A percentile compares a stretch with the other conserved stretches of the same genome.
Evolutionary conservation across 2,113 vertebrate genomes (phyloP).

Genomic region (Pongo abelii): DNA sequence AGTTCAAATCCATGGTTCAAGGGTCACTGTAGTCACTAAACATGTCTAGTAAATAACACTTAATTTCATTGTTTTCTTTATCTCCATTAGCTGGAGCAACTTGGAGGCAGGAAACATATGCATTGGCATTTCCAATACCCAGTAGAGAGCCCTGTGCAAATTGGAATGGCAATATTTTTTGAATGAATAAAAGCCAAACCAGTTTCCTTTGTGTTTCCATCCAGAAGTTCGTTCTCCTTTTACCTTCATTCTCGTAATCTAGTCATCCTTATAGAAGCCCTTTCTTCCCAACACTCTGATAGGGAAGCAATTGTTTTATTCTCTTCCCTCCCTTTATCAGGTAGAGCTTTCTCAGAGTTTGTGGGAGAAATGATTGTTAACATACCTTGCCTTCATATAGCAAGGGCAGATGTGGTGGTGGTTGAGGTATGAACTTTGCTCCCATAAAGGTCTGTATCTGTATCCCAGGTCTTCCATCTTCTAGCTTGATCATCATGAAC

Average conservation of each 20-base stretch:
- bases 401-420: background rate
- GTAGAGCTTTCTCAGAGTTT: background rate
- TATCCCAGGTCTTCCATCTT: background rate
- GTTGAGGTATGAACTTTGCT: background rate
- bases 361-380: background rate
- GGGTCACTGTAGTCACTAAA: background rate
- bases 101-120: background rate
- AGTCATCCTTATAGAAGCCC: background rate
- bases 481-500: background rate
- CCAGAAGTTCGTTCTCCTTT: background rate
- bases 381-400: background rate
- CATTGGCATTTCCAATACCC: background rate
- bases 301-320: background rate
- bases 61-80: background rate
- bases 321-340: background rate
- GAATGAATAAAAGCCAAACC: background rate
- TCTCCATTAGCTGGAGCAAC: background rate
- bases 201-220: background rate
- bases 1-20: background rate
- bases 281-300: background rate
- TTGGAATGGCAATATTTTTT: background rate
- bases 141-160: background rate
- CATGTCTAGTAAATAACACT: background rate
- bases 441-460: background rate
- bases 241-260: background rate